phyloP scores from a whole-genome alignment of 1,140 invertebrate genomes.

The Drosophila ficusphila region DNA sequence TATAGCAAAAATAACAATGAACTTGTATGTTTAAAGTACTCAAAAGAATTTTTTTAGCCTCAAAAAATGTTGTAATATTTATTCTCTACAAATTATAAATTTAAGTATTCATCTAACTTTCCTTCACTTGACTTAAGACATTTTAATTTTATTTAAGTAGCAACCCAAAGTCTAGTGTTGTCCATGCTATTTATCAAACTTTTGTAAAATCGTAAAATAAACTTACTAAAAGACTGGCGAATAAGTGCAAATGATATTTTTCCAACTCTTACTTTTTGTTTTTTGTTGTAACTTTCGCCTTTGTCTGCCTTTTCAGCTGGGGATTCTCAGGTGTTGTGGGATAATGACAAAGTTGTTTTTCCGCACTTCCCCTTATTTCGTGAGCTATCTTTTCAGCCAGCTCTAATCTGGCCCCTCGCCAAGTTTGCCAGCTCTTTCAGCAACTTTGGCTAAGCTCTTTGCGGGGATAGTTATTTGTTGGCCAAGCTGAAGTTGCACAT shows the following conservation, averaged over 20 bases:
- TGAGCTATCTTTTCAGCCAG: slow-evolving; percentile 1
- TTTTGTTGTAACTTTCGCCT: slow-evolving; percentile 12
- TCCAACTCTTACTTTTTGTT: slow-evolving; percentile 15
- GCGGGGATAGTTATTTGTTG: slow-evolving; percentile 14
- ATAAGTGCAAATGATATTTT: background rate
- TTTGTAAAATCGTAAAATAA: background rate
- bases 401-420: background rate
- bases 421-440: slow-evolving; percentile 26
- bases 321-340: slow-evolving; percentile 36
- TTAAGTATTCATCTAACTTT: too few relatives aligned
- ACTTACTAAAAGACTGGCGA: background rate
- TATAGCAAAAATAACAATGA: too few relatives aligned
- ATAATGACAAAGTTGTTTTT: slow-evolving; percentile 49
- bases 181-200: background rate
- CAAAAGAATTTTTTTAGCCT: background rate
- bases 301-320: slow-evolving; percentile 1
- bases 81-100: too few relatives aligned
- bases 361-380: slow-evolving; percentile 3
- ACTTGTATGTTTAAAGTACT: background rate
- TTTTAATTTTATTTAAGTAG: background rate
- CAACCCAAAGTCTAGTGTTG: background rate
- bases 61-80: too few relatives aligned
- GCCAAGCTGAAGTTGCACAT: slow-evolving; percentile 36
- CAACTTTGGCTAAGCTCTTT: slow-evolving; percentile 8
- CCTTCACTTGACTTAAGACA: too few relatives aligned